These are phyloP conservation scores for Tipula confusa DNA, from an alignment of 2,888 invertebrate species.

Conservation along the genomic window DNA sequence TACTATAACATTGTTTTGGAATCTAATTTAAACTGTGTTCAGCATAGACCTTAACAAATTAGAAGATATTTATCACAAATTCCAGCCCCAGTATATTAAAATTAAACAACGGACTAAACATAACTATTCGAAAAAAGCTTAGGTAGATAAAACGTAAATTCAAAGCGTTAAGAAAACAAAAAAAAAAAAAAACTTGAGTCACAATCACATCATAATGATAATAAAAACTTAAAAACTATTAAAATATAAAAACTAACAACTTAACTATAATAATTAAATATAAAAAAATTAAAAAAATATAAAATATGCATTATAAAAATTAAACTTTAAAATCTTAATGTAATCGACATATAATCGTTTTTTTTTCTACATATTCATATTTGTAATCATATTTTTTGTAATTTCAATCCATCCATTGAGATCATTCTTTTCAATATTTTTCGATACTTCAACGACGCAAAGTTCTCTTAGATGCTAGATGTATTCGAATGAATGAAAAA, in stretches of 20 bases:
- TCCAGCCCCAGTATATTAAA: too few relatives aligned
- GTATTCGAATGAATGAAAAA: background rate
- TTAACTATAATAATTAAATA: background rate
- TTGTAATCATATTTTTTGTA: conserved; percentile 26
- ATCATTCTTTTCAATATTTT: conserved; percentile 39
- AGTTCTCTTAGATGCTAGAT: conserved; percentile 48
- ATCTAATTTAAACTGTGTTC: too few relatives aligned
- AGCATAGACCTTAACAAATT: too few relatives aligned
- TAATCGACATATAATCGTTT: background rate
- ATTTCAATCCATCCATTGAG: conserved; percentile 38
- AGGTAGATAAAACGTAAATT: background rate
- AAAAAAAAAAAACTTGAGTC: background rate
- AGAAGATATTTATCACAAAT: too few relatives aligned
- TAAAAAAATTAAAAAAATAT: conserved; percentile 28
- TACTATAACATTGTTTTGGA: too few relatives aligned
- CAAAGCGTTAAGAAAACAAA: background rate
- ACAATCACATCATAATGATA: background rate
- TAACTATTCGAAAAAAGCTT: background rate
- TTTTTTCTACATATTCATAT: background rate
- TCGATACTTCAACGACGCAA: conserved; percentile 39
- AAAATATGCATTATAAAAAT: conserved; percentile 26
- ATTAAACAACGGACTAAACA: too few relatives aligned
- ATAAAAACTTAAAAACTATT: background rate
- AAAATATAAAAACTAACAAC: background rate
- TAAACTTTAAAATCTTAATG: background rate